Conservation (phyloP, 2,888 invertebrate species). For the Andrena fulva region DNA sequence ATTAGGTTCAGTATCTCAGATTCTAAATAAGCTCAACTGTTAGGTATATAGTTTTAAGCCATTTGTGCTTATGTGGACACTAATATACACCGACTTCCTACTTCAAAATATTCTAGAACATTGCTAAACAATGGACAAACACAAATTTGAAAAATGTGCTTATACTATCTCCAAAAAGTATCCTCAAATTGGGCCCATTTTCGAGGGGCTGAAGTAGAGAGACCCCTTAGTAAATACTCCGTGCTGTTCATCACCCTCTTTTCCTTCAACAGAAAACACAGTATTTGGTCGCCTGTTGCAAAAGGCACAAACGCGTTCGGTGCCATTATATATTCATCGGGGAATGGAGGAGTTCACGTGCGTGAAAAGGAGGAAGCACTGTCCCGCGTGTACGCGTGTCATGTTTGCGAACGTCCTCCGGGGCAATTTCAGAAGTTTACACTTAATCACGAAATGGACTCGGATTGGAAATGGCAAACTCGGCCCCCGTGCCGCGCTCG, state of each 20-base stretch:
- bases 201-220: no score
- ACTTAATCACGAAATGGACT: conserved; percentile 84
- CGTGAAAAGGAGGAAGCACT: conserved; percentile 42
- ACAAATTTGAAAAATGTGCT: no score
- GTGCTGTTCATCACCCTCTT: neutral
- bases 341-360: conserved; percentile 34
- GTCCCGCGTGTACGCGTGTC: conserved; percentile 41
- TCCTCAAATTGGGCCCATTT: no score
- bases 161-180: no score
- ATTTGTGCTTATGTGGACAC: no score
- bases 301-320: conserved; percentile 2
- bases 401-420: conserved; percentile 65
- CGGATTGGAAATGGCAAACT: conserved; percentile 82
- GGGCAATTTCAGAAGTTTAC: conserved; percentile 80
- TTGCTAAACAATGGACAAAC: no score
- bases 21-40: no score
- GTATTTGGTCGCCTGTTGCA: neutral
- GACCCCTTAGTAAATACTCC: no score
- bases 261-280: neutral
- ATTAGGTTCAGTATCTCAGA: no score
- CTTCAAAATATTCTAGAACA: no score
- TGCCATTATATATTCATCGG: conserved; percentile 20
- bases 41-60: no score
- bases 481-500: conserved; percentile 42
- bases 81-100: no score